These are phyloP conservation scores for Melanaphis sacchari DNA, from an alignment of 1,140 invertebrate genomes.

Conservation along the genomic window DNA sequence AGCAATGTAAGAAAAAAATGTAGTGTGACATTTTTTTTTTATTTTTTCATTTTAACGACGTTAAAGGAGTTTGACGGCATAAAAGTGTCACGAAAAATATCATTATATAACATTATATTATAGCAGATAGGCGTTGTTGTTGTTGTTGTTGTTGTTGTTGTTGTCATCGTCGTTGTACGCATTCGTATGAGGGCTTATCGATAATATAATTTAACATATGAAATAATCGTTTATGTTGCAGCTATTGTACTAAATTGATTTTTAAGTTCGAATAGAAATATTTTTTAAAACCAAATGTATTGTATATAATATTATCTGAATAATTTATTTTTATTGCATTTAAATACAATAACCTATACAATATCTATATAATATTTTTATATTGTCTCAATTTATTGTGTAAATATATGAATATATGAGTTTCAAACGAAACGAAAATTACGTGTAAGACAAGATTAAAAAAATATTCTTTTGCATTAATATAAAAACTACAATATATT, in stretches of 20 bases:
- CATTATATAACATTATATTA: conserved; percentile 6
- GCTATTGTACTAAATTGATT: neutral
- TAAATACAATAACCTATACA: neutral
- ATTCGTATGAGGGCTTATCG: neutral
- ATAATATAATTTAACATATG: neutral
- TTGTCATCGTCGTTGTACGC: neutral
- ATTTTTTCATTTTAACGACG: neutral
- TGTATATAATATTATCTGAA: neutral
- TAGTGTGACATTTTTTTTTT: neutral
- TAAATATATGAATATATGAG: neutral
- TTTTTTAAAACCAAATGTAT: neutral
- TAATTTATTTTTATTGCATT: neutral
- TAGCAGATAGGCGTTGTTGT: neutral
- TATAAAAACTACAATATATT: neutral
- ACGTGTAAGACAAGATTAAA: neutral
- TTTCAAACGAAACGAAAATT: neutral
- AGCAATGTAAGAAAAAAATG: neutral
- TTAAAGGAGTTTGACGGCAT: neutral
- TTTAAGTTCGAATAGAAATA: neutral
- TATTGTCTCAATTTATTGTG: neutral
- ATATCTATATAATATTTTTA: neutral
- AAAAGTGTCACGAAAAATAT: neutral
- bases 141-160: too few relatives aligned
- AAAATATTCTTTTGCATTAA: neutral
- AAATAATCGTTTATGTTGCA: neutral